These are phyloP conservation scores for Ailurus styani DNA, from an alignment of 2,113 vertebrate species.

Conservation along the genomic window DNA sequence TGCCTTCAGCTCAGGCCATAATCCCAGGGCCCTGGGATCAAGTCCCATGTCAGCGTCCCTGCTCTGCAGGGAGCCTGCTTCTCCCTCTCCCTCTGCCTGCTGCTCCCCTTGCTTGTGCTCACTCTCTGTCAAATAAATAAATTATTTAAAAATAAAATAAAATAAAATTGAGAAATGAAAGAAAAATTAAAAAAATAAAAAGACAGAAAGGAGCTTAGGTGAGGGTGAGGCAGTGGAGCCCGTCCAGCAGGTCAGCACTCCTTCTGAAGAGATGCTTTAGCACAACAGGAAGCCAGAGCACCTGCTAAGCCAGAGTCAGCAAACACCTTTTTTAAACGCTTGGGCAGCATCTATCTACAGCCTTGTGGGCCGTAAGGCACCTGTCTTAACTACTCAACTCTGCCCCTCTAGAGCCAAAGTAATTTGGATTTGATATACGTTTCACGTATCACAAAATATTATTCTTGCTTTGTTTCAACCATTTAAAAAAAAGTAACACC, in stretches of 20 bases:
- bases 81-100: not conserved
- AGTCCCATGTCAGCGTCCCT: not conserved
- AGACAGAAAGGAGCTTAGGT: not conserved
- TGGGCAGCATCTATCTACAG: not conserved
- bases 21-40: not conserved
- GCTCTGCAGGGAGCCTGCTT: not conserved
- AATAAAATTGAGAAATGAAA: not conserved
- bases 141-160: not conserved
- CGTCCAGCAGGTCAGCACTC: not conserved
- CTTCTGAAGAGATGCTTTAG: not conserved
- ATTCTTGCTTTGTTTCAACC: not conserved
- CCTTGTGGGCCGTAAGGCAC: accelerated
- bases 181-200: not conserved
- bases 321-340: not conserved
- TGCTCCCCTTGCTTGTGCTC: not conserved
- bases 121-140: not conserved
- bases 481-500: not conserved
- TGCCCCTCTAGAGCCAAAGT: not conserved
- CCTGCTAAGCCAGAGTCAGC: not conserved
- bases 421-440: not conserved
- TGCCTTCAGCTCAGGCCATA: not conserved
- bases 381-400: not conserved
- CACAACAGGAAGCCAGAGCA: not conserved
- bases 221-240: not conserved
- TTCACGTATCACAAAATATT: not conserved